These are phyloP conservation scores for Variabilichromis moorii DNA, from an alignment of 2,113 vertebrate genomes.

Conservation along the genomic window DNA sequence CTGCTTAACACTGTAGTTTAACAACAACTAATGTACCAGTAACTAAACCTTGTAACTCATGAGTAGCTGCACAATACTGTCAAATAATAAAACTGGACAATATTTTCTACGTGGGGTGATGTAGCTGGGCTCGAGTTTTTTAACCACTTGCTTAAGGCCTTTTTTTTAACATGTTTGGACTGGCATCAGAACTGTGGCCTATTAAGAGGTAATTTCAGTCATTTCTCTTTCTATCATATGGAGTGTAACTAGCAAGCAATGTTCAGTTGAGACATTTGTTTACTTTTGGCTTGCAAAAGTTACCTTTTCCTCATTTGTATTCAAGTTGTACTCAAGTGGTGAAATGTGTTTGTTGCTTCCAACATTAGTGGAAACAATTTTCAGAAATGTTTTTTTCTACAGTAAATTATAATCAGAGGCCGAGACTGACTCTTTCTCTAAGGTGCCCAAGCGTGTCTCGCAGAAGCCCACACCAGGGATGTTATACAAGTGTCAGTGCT, in stretches of 20 bases:
- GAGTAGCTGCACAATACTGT: not conserved
- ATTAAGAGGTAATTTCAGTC: not conserved
- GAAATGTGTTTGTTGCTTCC: not conserved
- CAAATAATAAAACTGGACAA: not conserved
- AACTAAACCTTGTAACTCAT: not conserved
- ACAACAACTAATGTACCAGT: not conserved
- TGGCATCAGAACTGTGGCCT: not conserved
- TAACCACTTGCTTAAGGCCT: not conserved
- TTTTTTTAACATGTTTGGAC: not conserved
- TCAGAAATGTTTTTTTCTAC: fast-evolving
- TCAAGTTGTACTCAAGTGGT: not conserved
- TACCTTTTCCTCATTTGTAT: not conserved
- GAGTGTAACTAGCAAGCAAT: not conserved
- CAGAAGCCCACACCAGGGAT: not conserved
- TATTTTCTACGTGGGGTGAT: fast-evolving
- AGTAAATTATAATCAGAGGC: not conserved
- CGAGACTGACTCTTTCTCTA: not conserved
- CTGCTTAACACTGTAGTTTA: not conserved
- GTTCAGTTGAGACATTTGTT: not conserved
- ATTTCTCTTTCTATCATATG: not conserved
- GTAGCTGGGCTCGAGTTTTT: not conserved
- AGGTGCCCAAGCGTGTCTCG: fast-evolving
- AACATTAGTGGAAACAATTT: not conserved
- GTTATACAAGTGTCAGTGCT: not conserved
- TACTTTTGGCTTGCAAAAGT: not conserved